Base-by-base conservation (phyloP, 2,888 invertebrate genomes). In the Dolichomitus sp. region DNA sequence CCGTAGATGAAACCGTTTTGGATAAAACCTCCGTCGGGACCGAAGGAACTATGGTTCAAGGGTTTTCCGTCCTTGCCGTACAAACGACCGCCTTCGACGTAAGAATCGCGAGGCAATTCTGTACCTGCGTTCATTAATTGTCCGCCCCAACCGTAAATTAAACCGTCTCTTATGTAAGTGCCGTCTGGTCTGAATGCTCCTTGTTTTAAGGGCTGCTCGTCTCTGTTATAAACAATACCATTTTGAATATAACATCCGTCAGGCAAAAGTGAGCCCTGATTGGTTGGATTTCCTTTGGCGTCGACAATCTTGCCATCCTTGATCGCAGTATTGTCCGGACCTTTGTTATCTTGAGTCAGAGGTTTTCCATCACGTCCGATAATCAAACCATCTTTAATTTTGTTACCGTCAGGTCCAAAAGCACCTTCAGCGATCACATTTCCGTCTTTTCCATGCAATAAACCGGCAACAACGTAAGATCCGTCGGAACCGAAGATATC, bases 71-170 rank as follows among this genome's bases (percentile, higher is more conserved):
- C 93, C 68, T 92, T 92, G 1, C 92, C 92, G 40, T 89, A 89
- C n/a, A 93, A 80, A 52, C 89, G 88, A 11, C 93, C 93, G 42
- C 91, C 90, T 70, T 93, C 88, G 7, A 92, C 87, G 65, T 92
- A 93, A 37, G 86, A 89, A 11, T 89, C 91, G 3, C 54, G 73
- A 0, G 93, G 93, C 52, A 93, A 80, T 79, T 91, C 88, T 1
- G 90, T 88, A 5, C 93, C 93, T 17, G 88, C 85, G 57, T 92
- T 93, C 9, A 92, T 70, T 0, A 93, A 83, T 37, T 91, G 90
- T 4, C 93, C 93, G n/a, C 92, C 93, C 92, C 91, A 92, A 14
- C 89, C 90, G 57, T 93, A 90, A 12, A 92, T 81, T 27, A 93
- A 85, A 7, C 93, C 93, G 65, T 93, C 92, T 54, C 90, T 90